Evolutionary conservation across 2,797 vertebrate species (phyloP).

Genomic region (Micromesistius poutassou): DNA sequence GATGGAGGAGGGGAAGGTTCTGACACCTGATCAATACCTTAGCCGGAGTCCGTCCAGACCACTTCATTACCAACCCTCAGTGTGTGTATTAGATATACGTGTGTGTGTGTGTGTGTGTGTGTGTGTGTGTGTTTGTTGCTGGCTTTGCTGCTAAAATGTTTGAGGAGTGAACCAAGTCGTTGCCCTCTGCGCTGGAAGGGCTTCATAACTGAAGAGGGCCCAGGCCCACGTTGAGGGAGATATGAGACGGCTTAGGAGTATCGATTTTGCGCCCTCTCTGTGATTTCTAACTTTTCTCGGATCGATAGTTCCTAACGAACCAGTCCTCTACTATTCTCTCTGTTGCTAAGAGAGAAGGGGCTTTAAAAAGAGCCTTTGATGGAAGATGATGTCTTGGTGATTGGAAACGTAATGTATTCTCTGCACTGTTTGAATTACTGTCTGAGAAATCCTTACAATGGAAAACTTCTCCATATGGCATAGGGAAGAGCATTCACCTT

Average conservation of each 20-base stretch:
- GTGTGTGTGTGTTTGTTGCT: neutral
- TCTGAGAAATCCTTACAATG: neutral
- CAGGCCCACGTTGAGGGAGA: constrained; percentile 38
- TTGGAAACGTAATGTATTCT: neutral
- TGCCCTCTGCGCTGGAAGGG: constrained; percentile 62
- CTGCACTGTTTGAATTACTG: constrained; percentile 21
- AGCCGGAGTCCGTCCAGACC: too few species aligned
- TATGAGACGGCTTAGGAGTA: constrained; percentile 59
- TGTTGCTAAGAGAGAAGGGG: constrained; percentile 36
- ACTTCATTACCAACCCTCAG: neutral
- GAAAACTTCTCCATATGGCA: neutral
- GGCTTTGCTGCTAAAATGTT: constrained; percentile 41
- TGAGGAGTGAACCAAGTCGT: constrained; percentile 39
- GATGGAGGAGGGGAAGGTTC: too few species aligned
- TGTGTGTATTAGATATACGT: neutral
- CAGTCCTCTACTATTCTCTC: constrained; percentile 40
- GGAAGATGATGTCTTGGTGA: constrained; percentile 10
- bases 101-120: too few species aligned
- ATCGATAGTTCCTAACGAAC: constrained; percentile 59
- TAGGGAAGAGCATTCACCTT: neutral
- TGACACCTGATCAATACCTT: neutral
- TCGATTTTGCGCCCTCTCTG: constrained; percentile 50
- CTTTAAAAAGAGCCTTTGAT: constrained; percentile 56
- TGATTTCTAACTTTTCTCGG: constrained; percentile 49
- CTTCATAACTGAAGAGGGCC: constrained; percentile 45